Evolutionary conservation across 2,888 invertebrate species (phyloP), one percentile per base, ranked within the genome.

Genomic region (Zootermopsis nevadensis): DNA sequence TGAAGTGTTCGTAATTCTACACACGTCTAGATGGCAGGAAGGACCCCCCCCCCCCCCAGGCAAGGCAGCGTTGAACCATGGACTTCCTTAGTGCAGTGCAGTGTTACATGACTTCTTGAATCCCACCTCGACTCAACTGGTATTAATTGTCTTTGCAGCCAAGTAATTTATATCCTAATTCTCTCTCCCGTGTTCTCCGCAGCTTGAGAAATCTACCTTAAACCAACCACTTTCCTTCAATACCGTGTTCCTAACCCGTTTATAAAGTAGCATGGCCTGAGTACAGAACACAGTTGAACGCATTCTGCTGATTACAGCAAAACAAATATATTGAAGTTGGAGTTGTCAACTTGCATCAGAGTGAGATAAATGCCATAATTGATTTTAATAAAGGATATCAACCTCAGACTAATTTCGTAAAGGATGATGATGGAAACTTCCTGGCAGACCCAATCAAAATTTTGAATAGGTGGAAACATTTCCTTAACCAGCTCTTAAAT

Each of bases 41-140:
- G 60, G 60, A 6, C 15, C 60, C n/a, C 22, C 53, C 15, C 8
- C 8, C 19, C 19, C 3, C 24, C 7, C 60, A 60, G 12, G n/a
- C 60, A 60, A 60, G 72, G 74, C 74, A 74, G 42, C 35, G 38
- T 38, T 74, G 74, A 74, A 42, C 35, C 38, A 74, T 74, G 35
- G n/a, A 74, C 74, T 74, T 38, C 38, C 74, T 38, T 38, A 38
- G 74, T 74, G 74, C 19, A 22, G 38, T 74, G 38, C 30, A 72
- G 8, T 72, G 33, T n/a, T 60, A 60, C 27, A 27, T 27, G 38
- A 38, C 74, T 38, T 24, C 69, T 69, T 4, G 12, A 38, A 42
- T 74, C 33, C 38, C 38, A 74, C 74, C 35, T 74, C 74, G 74
- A 38, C 38, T 38, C 74, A 74, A 19, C n/a, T 42, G 10, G 35